Evolutionary conservation across 2,888 invertebrate species (phyloP), one percentile per base, ranked within the genome.

Genomic region (Candidula unifasciata): DNA sequence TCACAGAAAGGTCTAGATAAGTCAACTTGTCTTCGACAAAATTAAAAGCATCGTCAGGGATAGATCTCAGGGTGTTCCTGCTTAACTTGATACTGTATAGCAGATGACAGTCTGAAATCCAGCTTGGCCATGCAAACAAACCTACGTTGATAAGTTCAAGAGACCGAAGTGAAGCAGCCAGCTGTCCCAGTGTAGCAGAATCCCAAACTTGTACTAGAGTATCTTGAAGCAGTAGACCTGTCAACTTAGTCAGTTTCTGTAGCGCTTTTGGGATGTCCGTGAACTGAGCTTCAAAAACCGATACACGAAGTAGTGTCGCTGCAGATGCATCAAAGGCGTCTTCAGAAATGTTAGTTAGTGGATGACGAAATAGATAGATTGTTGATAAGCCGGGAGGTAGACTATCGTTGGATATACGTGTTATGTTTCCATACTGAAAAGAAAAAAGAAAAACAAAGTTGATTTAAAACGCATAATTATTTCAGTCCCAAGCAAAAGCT

Each of bases 351-450:
- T 74, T 3, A 54, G 54, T 52, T 16, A 74, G 27, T 74, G 74
- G 74, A 21, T 54, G 1, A 3, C 8, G 5, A 1, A 16, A 0
- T 21, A 74, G 54, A 0, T 16, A 1, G 2, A 74, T 27, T 21
- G 3, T 13, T 1, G 16, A 2, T 6, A 54, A 8, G 2, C 21
- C 44, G 6, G 27, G 27, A n/a, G 73, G 73, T 13, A 73, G 44
- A 44, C 54, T 54, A 30, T 54, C 27, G 5, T 54, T 74, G 2
- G 18, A 18, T 3, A 74, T 21, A 16, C 3, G 2, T 30, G 54
- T 54, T 74, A 74, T 74, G 54, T 54, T 74, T 54, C 74, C 74
- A 3, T 10, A 5, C 74, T 74, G 18, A 5, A 27, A 74, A 71
- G 0, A 71, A 27, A 68, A 68, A 68, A 27, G n/a, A n/a, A n/a